Evolutionary conservation across 2,888 invertebrate species (phyloP).

Genomic region (Protodeltote pygarga): DNA sequence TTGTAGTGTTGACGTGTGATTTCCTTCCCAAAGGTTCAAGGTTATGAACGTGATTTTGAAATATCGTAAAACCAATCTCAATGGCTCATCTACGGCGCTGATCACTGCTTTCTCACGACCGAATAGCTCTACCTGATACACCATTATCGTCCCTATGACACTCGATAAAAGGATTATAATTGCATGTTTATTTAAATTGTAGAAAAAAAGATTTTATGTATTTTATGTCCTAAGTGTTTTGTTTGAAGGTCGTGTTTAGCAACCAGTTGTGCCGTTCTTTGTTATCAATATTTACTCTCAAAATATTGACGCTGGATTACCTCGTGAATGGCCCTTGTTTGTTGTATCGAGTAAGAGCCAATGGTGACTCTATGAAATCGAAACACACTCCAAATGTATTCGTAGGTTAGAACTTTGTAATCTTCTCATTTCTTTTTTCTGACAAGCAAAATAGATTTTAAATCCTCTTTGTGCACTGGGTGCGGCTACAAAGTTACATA

Average conservation of each 20-base stretch:
- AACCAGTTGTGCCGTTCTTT: conserved; percentile 77
- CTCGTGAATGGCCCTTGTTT: conserved; percentile 56
- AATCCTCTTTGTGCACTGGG: too few species aligned
- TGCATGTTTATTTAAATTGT: conserved; percentile 43
- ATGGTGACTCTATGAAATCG: conserved; percentile 2
- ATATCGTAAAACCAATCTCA: conserved; percentile 82
- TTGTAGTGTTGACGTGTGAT: conserved; percentile 68
- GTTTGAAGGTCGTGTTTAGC: conserved; percentile 78
- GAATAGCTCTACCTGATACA: conserved; percentile 35
- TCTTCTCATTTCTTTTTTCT: too few species aligned
- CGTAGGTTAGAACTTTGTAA: too few species aligned
- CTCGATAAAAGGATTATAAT: conserved; percentile 50
- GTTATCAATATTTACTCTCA: conserved; percentile 76
- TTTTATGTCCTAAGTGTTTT: conserved; percentile 69
- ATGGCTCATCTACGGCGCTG: conserved; percentile 69
- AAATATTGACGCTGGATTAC: conserved; percentile 74
- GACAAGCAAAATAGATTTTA: too few species aligned
- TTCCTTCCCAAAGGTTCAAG: conserved; percentile 79
- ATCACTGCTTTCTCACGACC: conserved; percentile 80
- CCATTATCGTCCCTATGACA: conserved; percentile 39
- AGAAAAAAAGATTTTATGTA: conserved; percentile 58
- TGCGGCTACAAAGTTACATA: too few species aligned
- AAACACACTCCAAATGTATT: not conserved
- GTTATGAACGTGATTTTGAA: conserved; percentile 81
- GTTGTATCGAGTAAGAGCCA: conserved; percentile 38